Evolutionary conservation across 2,797 vertebrate genomes (phyloP).

Genomic region (Microctenopoma stevenorrisi): DNA sequence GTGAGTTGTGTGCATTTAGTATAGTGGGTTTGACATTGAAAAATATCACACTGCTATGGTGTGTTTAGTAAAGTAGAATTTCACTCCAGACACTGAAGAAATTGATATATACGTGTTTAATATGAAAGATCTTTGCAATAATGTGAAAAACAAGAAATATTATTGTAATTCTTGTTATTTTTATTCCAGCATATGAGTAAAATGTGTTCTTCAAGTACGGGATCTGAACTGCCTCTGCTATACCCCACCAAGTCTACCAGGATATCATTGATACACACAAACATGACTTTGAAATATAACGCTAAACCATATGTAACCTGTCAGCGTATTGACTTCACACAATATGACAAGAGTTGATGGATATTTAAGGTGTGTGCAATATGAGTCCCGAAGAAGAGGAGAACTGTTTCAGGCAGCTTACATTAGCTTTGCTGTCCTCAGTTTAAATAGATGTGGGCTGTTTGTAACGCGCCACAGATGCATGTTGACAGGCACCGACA

Average conservation of each 20-base stretch:
- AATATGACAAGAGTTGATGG: conserved; percentile 58
- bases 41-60: not conserved
- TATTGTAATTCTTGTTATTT: not conserved
- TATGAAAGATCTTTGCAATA: too few relatives aligned
- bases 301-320: conserved; percentile 58
- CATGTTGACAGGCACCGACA: conserved; percentile 70
- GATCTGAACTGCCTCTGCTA: not conserved
- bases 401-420: conserved; percentile 68
- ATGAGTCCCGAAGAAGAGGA: conserved; percentile 39
- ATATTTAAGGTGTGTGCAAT: conserved; percentile 55
- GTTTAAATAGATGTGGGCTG: conserved; percentile 71
- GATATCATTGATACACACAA: conserved; percentile 24
- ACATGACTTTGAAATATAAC: conserved; percentile 60
- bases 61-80: not conserved
- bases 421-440: conserved; percentile 70
- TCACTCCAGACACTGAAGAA: not conserved
- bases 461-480: conserved; percentile 64
- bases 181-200: too few relatives aligned
- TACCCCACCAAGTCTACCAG: conserved; percentile 3
- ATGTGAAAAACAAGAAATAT: too few relatives aligned
- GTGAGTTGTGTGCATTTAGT: not conserved
- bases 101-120: not conserved
- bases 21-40: not conserved
- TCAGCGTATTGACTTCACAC: conserved; percentile 45
- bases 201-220: conserved; percentile 1